Conservation (phyloP, 2,888 invertebrate genomes). For the Limenitis camilla region DNA sequence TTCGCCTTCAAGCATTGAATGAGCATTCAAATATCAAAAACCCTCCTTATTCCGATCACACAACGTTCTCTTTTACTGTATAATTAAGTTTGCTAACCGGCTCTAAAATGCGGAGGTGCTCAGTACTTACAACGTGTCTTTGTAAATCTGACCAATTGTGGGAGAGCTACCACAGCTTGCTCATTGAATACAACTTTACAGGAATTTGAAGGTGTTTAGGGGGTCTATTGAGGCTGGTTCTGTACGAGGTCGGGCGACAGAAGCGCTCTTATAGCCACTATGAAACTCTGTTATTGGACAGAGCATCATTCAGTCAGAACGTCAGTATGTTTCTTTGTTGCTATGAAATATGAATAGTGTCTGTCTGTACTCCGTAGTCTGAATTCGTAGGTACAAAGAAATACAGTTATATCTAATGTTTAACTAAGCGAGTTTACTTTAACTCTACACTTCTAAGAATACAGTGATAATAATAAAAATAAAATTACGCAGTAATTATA, state of each 20-base stretch:
- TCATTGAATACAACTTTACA: slow-evolving; percentile 29
- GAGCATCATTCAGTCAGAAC: slow-evolving; percentile 51
- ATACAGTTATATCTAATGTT: too few species aligned
- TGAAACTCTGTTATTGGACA: slow-evolving; percentile 69
- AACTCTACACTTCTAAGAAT: too few species aligned
- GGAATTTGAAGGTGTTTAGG: slow-evolving; percentile 26
- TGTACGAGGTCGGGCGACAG: slow-evolving; percentile 63
- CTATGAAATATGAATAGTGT: slow-evolving; percentile 59
- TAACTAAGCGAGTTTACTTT: too few species aligned
- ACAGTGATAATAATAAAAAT: too few species aligned
- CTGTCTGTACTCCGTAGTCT: too few species aligned
- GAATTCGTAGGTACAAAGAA: too few species aligned
- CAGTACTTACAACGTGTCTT: slow-evolving; percentile 65
- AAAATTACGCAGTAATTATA: too few species aligned
- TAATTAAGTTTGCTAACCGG: slow-evolving; percentile 45
- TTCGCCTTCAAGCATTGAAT: slow-evolving; percentile 62
- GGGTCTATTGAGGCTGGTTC: slow-evolving; percentile 40
- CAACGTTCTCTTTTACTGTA: slow-evolving; percentile 42
- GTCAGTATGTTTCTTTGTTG: slow-evolving; percentile 62
- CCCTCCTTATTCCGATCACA: slow-evolving; percentile 35
- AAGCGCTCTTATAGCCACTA: slow-evolving; percentile 63
- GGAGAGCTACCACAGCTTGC: slow-evolving; percentile 45
- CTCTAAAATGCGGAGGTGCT: slow-evolving; percentile 66
- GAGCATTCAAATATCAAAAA: slow-evolving; percentile 40
- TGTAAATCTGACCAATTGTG: slow-evolving; percentile 52